Base-by-base conservation (phyloP, 2,113 vertebrate genomes). In the Alectura lathami region DNA sequence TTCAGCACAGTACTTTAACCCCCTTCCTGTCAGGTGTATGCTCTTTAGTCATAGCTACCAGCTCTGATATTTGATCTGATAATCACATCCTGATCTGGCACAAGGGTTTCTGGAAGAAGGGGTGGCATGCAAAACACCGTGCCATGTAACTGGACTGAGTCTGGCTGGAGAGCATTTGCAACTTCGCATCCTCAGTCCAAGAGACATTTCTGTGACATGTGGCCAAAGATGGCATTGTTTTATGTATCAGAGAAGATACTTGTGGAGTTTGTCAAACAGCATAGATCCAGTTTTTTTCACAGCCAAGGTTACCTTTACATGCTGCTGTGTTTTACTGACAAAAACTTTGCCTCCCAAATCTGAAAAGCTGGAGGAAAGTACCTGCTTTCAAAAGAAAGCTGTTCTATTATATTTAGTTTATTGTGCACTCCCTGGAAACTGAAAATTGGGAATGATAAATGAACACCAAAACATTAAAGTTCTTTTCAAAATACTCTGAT, bases 391-490 rank as follows among this genome's bases (percentile, higher is more conserved):
- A 69, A 14, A 94, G 66, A 51, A 96, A 67, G 84, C 29, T 67
- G 53, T 92, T 83, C 45, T 79, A n/a, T 84, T 81, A 8, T 50
- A 53, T 93, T 97, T 96, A 79, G 26, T 91, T 96, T 69, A 83
- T 82, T 94, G 27, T 68, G 22, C 17, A 77, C 38, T 93, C 91
- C 83, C 54, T 96, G 84, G 78, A 93, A 97, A 83, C 21, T 38
- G 83, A 17, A 43, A 96, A 96, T 96, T 97, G 96, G 84, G 85
- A 32, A 66, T 86, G 80, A 94, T 91, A 96, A 96, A 97, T 86
- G 80, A 86, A 72, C 77, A 82, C 64, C 30, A 79, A 96, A 96
- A 83, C 87, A 84, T 68, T 78, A n/a, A 95, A 57, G 60, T 70
- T 64, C 34, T 84, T 78, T 74, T 51, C 40, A 97, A 94, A 92